Evolutionary conservation across 2,113 vertebrate genomes (phyloP).

Genomic region (Labrus mixtus): DNA sequence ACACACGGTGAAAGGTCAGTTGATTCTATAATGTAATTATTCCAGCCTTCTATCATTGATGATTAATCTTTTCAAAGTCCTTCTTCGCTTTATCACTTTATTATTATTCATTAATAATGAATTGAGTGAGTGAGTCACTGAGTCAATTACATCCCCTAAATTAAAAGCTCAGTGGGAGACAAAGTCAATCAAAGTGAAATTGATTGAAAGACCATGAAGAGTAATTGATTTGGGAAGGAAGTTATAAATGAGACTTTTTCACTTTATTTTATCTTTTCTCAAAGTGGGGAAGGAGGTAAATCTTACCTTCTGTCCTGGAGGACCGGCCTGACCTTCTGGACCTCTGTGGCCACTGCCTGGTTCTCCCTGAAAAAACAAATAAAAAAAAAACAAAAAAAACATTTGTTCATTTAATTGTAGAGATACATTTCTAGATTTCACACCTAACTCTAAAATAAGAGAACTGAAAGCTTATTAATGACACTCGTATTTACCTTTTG

Average conservation of each 20-base stretch:
- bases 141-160: conserved; percentile 63
- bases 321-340: conserved; percentile 88
- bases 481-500: conserved; percentile 86
- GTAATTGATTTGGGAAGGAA: background rate
- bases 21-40: conserved; percentile 33
- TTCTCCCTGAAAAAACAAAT: conserved; percentile 83
- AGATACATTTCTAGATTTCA: background rate
- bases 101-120: conserved; percentile 22
- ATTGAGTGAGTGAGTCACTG: conserved; percentile 53
- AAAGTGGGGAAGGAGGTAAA: background rate
- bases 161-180: conserved; percentile 56
- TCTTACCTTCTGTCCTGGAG: conserved; percentile 88
- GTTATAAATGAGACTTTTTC: background rate
- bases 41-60: conserved; percentile 29
- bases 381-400: conserved; percentile 9
- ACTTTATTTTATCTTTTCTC: background rate
- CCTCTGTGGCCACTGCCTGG: conserved; percentile 90
- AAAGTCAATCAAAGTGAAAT: conserved; percentile 61
- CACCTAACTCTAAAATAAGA: background rate
- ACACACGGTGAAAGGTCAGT: conserved; percentile 13
- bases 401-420: no score
- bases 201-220: conserved; percentile 4
- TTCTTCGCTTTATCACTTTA: conserved; percentile 29
- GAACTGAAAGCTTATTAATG: background rate
- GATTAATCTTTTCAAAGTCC: conserved; percentile 53